Evolutionary conservation across 2,888 invertebrate genomes (phyloP), one percentile per base, ranked within the genome.

Genomic region (Masnerella sp.): DNA sequence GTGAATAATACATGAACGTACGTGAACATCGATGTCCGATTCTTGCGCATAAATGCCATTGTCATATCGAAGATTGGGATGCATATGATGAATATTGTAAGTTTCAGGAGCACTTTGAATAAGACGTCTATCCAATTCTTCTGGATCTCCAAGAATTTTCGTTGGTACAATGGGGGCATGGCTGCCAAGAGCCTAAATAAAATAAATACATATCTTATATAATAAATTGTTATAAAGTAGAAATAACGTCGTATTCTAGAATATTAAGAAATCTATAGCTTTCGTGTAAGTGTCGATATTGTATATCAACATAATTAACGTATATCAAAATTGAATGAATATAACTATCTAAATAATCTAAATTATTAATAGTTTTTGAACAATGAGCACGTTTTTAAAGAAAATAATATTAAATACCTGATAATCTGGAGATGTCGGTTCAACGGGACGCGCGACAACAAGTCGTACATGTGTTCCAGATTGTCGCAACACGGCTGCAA

Each of bases 391-490:
- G n/a, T n/a, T n/a, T n/a, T n/a, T n/a, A n/a, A n/a, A n/a, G n/a
- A n/a, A n/a, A n/a, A n/a, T n/a, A 36, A 12, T 36, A 18, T 5
- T 11, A 45, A 20, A 30, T 84, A 90, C 90, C 88, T 90, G 91
- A 81, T 93, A 93, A 82, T 95, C 93, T 20, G 93, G 92, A 30
- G 94, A 91, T 43, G 93, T 91, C 77, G 95, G 93, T 87, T 96
- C 96, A 17, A 95, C 93, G 62, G 96, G 94, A 72, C 98, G 92
- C 64, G 98, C 98, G 54, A 98, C 98, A 64, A 98, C 95, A 51
- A 98, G 91, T 1, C 97, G 92, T 64, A 98, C 98, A 86, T 97
- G 96, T 8, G 96, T 96, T 22, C 98, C 98, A 17, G 97, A 96
- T 88, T 98, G 97, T 18, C 98, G 92, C 75, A 99, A 89, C 74